These are phyloP conservation scores for Sphenopsis melanotis DNA, from an alignment of 2,797 vertebrate species.

Conservation along the genomic window DNA sequence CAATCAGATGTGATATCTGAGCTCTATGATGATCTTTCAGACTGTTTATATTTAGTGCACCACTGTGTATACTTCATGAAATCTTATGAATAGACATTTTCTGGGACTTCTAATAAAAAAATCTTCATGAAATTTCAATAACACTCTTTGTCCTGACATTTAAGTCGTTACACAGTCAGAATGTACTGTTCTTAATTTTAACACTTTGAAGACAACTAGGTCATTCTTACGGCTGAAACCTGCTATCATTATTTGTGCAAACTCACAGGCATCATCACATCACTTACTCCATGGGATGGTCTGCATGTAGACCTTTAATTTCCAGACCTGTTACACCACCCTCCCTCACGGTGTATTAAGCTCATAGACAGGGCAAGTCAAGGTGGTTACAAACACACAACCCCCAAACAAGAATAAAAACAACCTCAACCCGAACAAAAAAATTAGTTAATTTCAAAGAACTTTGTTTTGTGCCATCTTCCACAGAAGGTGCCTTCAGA, in stretches of 20 bases:
- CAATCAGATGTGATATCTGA: neutral
- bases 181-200: neutral
- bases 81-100: neutral
- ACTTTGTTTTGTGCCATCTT: neutral
- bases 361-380: neutral
- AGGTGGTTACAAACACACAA: neutral
- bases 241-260: neutral
- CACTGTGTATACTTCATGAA: neutral
- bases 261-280: neutral
- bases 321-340: neutral
- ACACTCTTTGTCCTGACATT: neutral
- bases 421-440: neutral
- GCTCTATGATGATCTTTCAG: neutral
- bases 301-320: neutral
- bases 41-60: neutral
- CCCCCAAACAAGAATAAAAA: neutral
- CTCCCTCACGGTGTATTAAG: neutral
- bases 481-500: neutral
- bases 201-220: neutral
- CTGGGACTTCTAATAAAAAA: neutral
- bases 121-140: neutral
- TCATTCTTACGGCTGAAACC: neutral
- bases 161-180: neutral
- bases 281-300: too few relatives aligned
- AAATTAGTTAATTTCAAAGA: neutral